phyloP scores from a whole-genome alignment of 1,140 invertebrate species.

The Pristionchus pacificus region DNA sequence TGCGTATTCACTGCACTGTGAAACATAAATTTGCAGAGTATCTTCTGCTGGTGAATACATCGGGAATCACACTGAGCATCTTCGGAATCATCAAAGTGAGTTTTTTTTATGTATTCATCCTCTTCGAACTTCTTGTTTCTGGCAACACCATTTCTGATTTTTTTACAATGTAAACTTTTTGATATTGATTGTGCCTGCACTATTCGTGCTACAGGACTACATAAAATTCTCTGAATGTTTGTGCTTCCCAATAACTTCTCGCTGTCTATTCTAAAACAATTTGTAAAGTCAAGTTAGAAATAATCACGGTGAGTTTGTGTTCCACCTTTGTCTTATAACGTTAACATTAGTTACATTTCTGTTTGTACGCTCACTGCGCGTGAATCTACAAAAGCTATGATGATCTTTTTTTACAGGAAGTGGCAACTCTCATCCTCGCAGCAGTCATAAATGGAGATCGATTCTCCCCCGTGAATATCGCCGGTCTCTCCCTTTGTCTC shows the following conservation, averaged over 20 bases:
- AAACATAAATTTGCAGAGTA: slow-evolving; percentile 70
- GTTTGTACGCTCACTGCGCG: too few relatives aligned
- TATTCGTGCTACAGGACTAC: neutral
- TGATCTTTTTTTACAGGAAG: slow-evolving; percentile 69
- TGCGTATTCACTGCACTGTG: too few relatives aligned
- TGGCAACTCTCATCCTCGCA: slow-evolving; percentile 79
- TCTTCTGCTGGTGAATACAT: slow-evolving; percentile 85
- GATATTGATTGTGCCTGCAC: neutral
- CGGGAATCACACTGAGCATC: slow-evolving; percentile 90
- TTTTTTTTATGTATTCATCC: slow-evolving; percentile 26
- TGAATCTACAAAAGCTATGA: slow-evolving; percentile 7
- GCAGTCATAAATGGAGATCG: slow-evolving; percentile 78
- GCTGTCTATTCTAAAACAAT: too few relatives aligned
- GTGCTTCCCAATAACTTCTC: too few relatives aligned
- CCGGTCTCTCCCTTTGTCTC: slow-evolving; percentile 81
- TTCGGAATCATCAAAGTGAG: slow-evolving; percentile 91
- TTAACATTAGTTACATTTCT: too few relatives aligned
- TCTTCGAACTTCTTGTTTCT: too few relatives aligned
- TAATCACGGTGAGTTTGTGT: too few relatives aligned
- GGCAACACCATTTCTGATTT: slow-evolving; percentile 19
- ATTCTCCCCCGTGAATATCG: slow-evolving; percentile 75
- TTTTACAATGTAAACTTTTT: neutral
- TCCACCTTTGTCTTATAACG: too few relatives aligned
- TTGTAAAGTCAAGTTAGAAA: too few relatives aligned
- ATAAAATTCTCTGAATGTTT: neutral